A percentile compares a stretch with the other conserved stretches of the same genome.
Conservation (phyloP, 2,113 vertebrate genomes). For the Noctilio leporinus region DNA sequence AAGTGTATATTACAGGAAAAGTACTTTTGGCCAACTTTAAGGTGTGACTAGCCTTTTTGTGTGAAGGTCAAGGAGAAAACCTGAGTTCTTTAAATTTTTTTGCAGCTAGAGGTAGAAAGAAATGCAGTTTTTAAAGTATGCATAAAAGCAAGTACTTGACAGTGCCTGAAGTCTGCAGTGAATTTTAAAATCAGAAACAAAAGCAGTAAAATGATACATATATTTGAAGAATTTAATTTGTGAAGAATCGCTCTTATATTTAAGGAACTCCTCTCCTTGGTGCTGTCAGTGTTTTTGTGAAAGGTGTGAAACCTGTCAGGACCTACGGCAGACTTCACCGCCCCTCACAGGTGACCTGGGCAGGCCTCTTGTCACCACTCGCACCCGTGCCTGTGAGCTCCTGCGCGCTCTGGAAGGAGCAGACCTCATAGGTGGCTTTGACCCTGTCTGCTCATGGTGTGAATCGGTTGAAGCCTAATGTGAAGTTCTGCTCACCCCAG, state of each 20-base stretch:
- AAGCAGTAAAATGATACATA: neutral
- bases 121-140: neutral
- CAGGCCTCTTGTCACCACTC: neutral
- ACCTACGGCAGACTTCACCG: neutral
- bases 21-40: neutral
- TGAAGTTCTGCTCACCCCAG: neutral
- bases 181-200: neutral
- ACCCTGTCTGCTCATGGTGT: neutral
- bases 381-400: neutral
- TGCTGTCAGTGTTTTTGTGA: neutral
- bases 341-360: accelerated
- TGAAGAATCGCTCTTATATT: neutral
- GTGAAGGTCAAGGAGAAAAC: neutral
- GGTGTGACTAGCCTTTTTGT: neutral
- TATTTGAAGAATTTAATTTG: neutral
- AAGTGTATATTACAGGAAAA: neutral
- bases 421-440: neutral
- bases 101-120: neutral
- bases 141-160: neutral
- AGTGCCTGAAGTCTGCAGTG: neutral
- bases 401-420: neutral
- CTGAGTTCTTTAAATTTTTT: neutral
- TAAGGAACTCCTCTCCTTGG: neutral
- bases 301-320: neutral
- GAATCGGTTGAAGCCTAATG: neutral